phyloP scores from a whole-genome alignment of 1,140 invertebrate genomes.

The Lepidostoma basale region DNA sequence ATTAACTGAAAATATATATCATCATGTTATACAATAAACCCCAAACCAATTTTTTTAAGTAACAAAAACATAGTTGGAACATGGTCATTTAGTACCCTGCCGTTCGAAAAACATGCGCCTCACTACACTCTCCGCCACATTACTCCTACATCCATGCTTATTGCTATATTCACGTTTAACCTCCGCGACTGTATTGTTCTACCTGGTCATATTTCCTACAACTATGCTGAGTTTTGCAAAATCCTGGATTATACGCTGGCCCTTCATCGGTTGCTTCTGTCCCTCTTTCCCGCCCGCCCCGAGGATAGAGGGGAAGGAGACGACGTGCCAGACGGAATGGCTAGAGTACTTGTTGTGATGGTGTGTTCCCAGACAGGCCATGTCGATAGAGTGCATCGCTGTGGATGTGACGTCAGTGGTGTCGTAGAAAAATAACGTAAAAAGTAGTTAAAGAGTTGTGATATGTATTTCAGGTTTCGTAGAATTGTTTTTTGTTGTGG shows the following conservation, averaged over 20 bases:
- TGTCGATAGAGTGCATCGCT: neutral
- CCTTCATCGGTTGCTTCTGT: neutral
- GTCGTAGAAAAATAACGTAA: neutral
- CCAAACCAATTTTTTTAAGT: too few species aligned
- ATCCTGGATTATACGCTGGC: conserved; percentile 7
- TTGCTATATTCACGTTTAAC: neutral
- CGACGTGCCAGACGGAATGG: neutral
- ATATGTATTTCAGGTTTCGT: too few species aligned
- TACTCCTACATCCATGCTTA: too few species aligned
- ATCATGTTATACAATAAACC: too few species aligned
- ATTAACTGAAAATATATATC: too few species aligned
- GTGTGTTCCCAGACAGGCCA: neutral
- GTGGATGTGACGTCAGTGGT: conserved; percentile 6
- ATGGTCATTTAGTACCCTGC: too few species aligned
- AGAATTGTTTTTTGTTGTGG: too few species aligned
- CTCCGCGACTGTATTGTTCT: neutral
- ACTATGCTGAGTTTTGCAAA: neutral
- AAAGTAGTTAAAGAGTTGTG: too few species aligned
- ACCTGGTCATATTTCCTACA: conserved; percentile 12
- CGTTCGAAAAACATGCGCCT: too few species aligned
- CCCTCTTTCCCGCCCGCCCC: neutral
- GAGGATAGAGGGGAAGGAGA: neutral
- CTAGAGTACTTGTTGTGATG: neutral
- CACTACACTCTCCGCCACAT: too few species aligned
- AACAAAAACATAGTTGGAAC: too few species aligned